Evolutionary conservation across 2,797 vertebrate species (phyloP).

Genomic region (Choloepus didactylus): DNA sequence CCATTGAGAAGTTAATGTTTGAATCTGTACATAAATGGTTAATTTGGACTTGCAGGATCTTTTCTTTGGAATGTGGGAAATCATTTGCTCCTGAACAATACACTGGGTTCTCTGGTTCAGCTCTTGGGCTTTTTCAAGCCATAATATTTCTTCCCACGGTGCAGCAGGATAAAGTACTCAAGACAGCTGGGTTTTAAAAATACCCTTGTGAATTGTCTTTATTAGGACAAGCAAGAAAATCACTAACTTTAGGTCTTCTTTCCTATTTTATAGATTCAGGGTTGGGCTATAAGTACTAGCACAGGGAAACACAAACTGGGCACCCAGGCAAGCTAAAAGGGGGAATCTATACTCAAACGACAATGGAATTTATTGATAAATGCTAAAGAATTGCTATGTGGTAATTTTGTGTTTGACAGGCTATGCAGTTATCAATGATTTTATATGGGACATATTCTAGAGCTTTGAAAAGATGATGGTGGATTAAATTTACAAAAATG

Average conservation of each 20-base stretch:
- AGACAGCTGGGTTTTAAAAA: conserved; percentile 59
- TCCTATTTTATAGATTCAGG: not conserved
- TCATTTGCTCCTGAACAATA: conserved; percentile 1
- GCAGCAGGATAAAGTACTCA: conserved; percentile 14
- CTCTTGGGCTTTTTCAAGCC: not conserved
- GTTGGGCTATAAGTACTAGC: not conserved
- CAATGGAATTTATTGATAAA: not conserved
- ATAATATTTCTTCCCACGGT: conserved; percentile 45
- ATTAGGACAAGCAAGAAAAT: not conserved
- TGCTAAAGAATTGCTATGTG: not conserved
- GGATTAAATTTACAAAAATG: not conserved
- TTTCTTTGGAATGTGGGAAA: conserved; percentile 12
- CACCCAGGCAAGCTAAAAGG: not conserved
- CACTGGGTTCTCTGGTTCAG: conserved; percentile 26
- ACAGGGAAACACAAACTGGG: not conserved
- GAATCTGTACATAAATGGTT: not conserved
- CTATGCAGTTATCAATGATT: not conserved
- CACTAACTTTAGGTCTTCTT: conserved; percentile 9
- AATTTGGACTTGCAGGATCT: not conserved
- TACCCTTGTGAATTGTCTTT: conserved; percentile 57
- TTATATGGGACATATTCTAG: not conserved
- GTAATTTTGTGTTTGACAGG: not conserved
- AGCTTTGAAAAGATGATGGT: not conserved
- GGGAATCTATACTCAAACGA: not conserved
- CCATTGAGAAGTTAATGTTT: not conserved